Base-by-base conservation (phyloP, 2,113 vertebrate genomes). In the Laticauda colubrina region DNA sequence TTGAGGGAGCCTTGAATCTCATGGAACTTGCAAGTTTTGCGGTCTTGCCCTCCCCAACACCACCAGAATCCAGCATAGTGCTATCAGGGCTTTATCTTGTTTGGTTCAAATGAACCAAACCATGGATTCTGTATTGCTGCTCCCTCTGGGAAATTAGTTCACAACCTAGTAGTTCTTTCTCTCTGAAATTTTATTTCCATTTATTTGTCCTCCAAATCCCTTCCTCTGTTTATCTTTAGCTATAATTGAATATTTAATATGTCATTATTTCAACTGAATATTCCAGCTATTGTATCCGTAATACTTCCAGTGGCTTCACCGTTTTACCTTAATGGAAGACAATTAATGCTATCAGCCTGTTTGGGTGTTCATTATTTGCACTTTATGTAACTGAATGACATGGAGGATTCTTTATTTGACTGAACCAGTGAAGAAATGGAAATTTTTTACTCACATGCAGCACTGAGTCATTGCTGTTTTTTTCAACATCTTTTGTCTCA, bases 221-320 rank as follows among this genome's bases (percentile, higher is more conserved):
- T 96, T 96, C 95, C 91, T 97, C 97, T 97, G 96, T 97, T 96
- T 93, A 20, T 90, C 95, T 95, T 96, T 96, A 97, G 95, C 95
- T 61, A 11, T 26, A 61, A 61, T 11, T 61, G 24, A 61, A 61
- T 61, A 61, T 26, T 59, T 7, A 59, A 24, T 9, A 9, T 61
- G 59, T 96, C 95, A 96, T 97, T 97, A 95, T 61, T 96, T 94
- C 93, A 93, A 92, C 92, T 94, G 92, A 96, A 93, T 96, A 94
- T 95, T 93, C 56, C 10, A 93, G 0, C 34, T 95, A 89, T 93
- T 88, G 87, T 29, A 89, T 87, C 61, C 93, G 57, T 88, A 87
- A 88, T 34, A 29, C 88, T 93, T 93, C 90, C 89, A 29, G 45
- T 95, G 92, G 96, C 59, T 92, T 94, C 92, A 92, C 56, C 95